Percentiles rank a stretch among this genome's conserved stretches.
phyloP scores from a whole-genome alignment of 2,888 invertebrate species.

The Drosophila heteroneura region DNA sequence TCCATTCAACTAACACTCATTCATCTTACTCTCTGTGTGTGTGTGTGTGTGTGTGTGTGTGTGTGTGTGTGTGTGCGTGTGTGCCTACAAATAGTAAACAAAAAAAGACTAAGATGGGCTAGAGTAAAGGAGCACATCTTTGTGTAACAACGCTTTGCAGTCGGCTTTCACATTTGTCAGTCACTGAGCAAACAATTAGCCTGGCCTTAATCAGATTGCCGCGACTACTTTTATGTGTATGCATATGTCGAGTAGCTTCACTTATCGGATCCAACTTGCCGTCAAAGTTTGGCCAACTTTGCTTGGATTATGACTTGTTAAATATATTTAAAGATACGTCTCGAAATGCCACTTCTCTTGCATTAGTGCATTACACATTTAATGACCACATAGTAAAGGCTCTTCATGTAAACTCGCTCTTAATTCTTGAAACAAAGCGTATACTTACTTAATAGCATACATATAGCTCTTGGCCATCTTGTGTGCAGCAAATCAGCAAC shows the following conservation, averaged over 20 bases:
- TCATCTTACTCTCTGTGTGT: slow-evolving; percentile 65
- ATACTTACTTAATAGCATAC: neutral
- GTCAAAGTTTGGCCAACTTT: slow-evolving; percentile 19
- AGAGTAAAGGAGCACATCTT: slow-evolving; percentile 19
- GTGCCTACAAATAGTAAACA: slow-evolving; percentile 20
- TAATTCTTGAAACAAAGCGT: neutral
- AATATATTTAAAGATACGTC: slow-evolving; percentile 61
- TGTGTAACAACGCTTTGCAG: slow-evolving; percentile 38
- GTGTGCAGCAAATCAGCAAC: neutral
- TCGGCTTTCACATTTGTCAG: slow-evolving; percentile 48
- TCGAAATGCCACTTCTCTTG: neutral
- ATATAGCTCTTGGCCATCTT: neutral
- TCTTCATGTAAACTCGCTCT: neutral
- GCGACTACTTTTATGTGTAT: slow-evolving; percentile 35
- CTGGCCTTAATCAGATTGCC: slow-evolving; percentile 69
- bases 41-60: neutral
- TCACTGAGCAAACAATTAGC: slow-evolving; percentile 70
- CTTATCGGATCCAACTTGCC: slow-evolving; percentile 3
- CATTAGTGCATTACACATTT: neutral
- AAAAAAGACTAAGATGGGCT: slow-evolving; percentile 8
- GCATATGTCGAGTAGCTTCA: neutral
- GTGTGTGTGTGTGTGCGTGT: slow-evolving; percentile 9
- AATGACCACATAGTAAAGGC: slow-evolving; percentile 11
- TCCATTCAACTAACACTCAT: slow-evolving; percentile 69
- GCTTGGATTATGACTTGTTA: slow-evolving; percentile 41